Evolutionary conservation across 2,113 vertebrate species (phyloP), one percentile per base, ranked within the genome.

Genomic region (Leptosomus discolor): DNA sequence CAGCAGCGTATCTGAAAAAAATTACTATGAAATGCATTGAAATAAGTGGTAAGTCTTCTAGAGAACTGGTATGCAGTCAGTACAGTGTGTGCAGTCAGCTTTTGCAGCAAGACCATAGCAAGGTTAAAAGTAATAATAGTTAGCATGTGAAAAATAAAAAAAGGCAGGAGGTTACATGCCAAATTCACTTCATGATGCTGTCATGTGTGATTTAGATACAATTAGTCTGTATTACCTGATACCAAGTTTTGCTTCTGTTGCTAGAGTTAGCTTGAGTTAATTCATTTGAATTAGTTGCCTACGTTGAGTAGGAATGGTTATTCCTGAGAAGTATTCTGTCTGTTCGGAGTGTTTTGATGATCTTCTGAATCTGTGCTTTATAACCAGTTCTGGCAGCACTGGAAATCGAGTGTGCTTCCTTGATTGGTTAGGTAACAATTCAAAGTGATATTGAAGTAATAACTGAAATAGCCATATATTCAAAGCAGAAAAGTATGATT

Each of bases 21-120:
- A 98, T 99, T 80, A 97, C 91, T 12, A 97, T 99, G 98, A 98
- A 68, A 57, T 99, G 99, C 95, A 98, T 96, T 84, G 99, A 99
- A 92, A 99, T 99, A 91, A 97, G 95, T 74, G 99, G 99, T 99
- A 80, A 95, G 97, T 92, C 46, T 73, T 86, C 12, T 27, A 8
- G 7, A 20, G 36, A 88, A 45, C 24, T 32, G 51, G 6, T 26
- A 6, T 17, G 29, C 5, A 53, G n/a, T 46, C 14, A 58, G 20
- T n/a, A 34, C 17, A 36, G 8, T 45, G 50, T 43, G 9, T 61
- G 54, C 37, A 54, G 0, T 67, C 9, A 12, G 19, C 23, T 86
- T 74, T 15, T 74, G 15, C 22, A 54, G 61, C 5, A 54, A 41
- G 39, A 76, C 24, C 8, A 27, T 41, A n/a, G 27, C 3, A 9